Percentiles rank a stretch among this genome's conserved stretches.
These are phyloP conservation scores for Thereuonema tuberculata DNA, from an alignment of 1,140 invertebrate species.

Conservation along the genomic window DNA sequence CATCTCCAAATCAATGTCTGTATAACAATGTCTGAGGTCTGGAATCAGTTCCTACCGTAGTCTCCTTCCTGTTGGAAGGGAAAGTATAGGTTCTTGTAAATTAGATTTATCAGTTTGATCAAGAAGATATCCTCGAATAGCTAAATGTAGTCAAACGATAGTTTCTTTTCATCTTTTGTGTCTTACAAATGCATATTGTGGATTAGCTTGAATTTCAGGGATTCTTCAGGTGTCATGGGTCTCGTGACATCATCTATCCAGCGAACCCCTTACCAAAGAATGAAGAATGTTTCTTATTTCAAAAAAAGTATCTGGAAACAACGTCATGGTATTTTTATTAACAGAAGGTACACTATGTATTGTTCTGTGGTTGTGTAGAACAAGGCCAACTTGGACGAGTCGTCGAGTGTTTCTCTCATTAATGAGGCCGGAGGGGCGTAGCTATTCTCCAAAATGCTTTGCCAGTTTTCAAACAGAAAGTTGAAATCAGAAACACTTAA, in stretches of 20 bases:
- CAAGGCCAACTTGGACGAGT: constrained; percentile 79
- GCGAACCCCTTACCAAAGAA: constrained; percentile 18
- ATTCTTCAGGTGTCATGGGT: constrained; percentile 78
- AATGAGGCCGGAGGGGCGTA: constrained; percentile 30
- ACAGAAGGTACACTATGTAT: constrained; percentile 54
- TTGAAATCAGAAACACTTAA: constrained; percentile 36
- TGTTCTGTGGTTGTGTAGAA: constrained; percentile 82
- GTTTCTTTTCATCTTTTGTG: too few relatives aligned
- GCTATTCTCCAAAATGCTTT: constrained; percentile 43
- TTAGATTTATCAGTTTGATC: too few relatives aligned
- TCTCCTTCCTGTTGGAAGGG: too few relatives aligned
- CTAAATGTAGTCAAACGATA: too few relatives aligned
- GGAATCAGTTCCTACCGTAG: too few relatives aligned
- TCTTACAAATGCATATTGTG: too few relatives aligned
- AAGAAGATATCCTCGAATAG: too few relatives aligned
- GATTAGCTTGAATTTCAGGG: too few relatives aligned
- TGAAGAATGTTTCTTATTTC: constrained; percentile 26
- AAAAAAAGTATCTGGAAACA: constrained; percentile 64
- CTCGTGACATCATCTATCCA: constrained; percentile 15
- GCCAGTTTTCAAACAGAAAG: constrained; percentile 29
- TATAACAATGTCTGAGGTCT: too few relatives aligned
- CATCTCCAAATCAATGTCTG: too few relatives aligned
- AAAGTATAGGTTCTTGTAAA: too few relatives aligned
- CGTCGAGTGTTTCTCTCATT: constrained; percentile 48
- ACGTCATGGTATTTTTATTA: constrained; percentile 76